Conservation (phyloP, 2,888 invertebrate species). For the Graphium colonna region DNA sequence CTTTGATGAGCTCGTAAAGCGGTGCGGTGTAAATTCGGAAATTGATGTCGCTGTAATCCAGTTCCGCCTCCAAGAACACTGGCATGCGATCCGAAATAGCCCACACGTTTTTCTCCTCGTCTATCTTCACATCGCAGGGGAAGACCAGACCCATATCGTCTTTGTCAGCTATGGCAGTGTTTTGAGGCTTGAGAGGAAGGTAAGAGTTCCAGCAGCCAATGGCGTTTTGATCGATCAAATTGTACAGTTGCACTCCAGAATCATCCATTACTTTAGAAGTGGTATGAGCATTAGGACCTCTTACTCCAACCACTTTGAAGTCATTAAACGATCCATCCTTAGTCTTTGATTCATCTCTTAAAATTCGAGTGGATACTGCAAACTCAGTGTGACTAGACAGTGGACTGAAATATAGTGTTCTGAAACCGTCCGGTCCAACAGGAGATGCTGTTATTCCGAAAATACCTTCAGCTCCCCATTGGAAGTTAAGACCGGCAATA, state of each 20-base stretch:
- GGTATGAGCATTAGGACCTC: slow-evolving; percentile 85
- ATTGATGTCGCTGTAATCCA: slow-evolving; percentile 88
- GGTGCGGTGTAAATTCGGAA: slow-evolving; percentile 88
- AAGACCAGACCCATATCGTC: slow-evolving; percentile 89
- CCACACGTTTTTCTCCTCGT: slow-evolving; percentile 86
- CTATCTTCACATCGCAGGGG: slow-evolving; percentile 89
- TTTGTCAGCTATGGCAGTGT: slow-evolving; percentile 85
- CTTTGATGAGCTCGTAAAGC: slow-evolving; percentile 82
- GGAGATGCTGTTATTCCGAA: slow-evolving; percentile 89
- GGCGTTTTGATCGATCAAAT: slow-evolving; percentile 89
- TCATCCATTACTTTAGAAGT: slow-evolving; percentile 88
- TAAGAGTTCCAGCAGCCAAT: slow-evolving; percentile 90
- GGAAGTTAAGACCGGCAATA: slow-evolving; percentile 89
- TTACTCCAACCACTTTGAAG: slow-evolving; percentile 82
- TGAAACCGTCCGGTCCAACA: slow-evolving; percentile 82
- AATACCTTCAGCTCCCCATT: slow-evolving; percentile 91
- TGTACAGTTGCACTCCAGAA: slow-evolving; percentile 87
- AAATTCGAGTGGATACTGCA: slow-evolving; percentile 86
- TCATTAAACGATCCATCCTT: slow-evolving; percentile 84
- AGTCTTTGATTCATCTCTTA: slow-evolving; percentile 84
- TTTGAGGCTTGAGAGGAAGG: slow-evolving; percentile 82
- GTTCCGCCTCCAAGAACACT: slow-evolving; percentile 83
- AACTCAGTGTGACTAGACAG: slow-evolving; percentile 89
- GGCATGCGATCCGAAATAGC: slow-evolving; percentile 92
- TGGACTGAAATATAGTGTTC: slow-evolving; percentile 88